phyloP scores from a whole-genome alignment of 2,113 vertebrate species.

The Sturnus vulgaris region DNA sequence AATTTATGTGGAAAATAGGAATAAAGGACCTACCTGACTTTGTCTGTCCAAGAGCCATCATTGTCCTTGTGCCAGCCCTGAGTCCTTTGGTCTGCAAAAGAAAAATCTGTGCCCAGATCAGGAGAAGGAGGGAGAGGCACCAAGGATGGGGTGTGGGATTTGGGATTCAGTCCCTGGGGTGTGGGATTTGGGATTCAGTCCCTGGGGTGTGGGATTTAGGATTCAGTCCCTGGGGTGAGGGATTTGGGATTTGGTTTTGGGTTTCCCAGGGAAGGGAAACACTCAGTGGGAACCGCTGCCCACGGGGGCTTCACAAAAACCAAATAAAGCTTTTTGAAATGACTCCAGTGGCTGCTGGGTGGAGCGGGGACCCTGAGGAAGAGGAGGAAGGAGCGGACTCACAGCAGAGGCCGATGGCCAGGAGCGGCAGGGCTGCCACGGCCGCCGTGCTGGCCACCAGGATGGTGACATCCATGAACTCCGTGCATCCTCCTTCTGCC shows the following conservation, averaged over 20 bases:
- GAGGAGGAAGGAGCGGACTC: not conserved
- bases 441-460: not conserved
- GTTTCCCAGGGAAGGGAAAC: not conserved
- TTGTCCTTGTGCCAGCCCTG: not conserved
- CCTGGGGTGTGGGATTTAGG: not conserved
- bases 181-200: too few relatives aligned
- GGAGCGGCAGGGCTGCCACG: not conserved
- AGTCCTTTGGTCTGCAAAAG: not conserved
- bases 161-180: not conserved
- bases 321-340: rapidly evolving
- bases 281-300: not conserved
- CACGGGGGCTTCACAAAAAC: not conserved
- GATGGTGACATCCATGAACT: not conserved
- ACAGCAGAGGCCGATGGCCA: conserved; percentile 49
- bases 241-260: not conserved
- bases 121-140: not conserved
- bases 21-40: not conserved
- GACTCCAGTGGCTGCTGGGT: rapidly evolving
- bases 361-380: rapidly evolving
- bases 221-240: too few relatives aligned
- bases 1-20: not conserved
- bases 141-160: rapidly evolving
- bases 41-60: rapidly evolving
- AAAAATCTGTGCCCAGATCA: not conserved
- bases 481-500: not conserved